Evolutionary conservation across 2,113 vertebrate genomes (phyloP).

Genomic region (Scartelaos histophorus): DNA sequence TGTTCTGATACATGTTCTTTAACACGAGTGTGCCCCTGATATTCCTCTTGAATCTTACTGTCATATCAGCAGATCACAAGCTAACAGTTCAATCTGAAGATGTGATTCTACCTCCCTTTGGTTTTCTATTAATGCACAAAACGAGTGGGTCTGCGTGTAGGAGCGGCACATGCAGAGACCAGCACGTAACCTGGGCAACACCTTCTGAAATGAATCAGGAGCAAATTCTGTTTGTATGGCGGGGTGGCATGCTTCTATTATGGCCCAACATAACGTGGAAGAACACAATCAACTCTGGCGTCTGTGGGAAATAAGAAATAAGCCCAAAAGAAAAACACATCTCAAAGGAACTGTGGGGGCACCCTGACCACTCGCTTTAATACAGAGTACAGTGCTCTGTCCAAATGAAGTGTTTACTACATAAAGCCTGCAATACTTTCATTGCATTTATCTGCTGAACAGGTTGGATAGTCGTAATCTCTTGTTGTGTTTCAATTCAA

Average conservation of each 20-base stretch:
- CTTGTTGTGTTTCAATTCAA: no score
- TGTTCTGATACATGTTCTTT: no score
- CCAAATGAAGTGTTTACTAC: background rate
- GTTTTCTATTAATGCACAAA: conserved; percentile 39
- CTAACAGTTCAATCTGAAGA: conserved; percentile 11
- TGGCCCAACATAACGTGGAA: conserved; percentile 27
- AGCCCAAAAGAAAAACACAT: conserved; percentile 22
- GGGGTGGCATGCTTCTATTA: conserved; percentile 36
- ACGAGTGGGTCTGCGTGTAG: conserved; percentile 24
- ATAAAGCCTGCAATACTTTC: background rate
- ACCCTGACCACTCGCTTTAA: conserved; percentile 26
- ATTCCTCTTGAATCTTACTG: conserved; percentile 14
- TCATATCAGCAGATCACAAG: conserved; percentile 3
- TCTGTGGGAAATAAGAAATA: conserved; percentile 6
- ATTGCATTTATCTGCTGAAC: background rate
- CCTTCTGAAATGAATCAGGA: conserved; percentile 40
- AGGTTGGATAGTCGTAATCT: no score
- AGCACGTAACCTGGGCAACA: conserved; percentile 38
- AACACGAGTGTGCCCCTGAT: background rate
- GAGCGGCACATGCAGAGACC: conserved; percentile 38
- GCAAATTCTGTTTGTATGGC: conserved; percentile 41
- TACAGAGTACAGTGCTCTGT: conserved; percentile 11
- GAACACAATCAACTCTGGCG: conserved; percentile 27
- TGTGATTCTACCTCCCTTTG: conserved; percentile 21
- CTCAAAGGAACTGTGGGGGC: conserved; percentile 12